phyloP scores from a whole-genome alignment of 1,140 invertebrate species.

The Solenopsis fugax region DNA sequence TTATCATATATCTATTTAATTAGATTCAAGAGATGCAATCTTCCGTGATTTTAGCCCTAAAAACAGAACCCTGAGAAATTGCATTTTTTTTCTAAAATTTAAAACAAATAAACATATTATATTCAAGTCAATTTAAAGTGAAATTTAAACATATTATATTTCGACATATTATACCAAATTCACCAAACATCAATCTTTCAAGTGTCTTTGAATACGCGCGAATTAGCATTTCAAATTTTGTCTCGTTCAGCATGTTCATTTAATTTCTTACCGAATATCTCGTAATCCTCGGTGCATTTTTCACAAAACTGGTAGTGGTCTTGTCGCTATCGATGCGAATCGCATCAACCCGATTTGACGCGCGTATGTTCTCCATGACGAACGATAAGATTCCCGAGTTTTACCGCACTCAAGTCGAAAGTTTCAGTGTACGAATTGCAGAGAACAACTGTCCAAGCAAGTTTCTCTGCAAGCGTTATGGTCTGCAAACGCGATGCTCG shows the following conservation, averaged over 20 bases:
- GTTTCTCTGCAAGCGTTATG: conserved; percentile 35
- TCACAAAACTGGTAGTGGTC: conserved; percentile 76
- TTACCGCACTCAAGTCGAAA: not conserved
- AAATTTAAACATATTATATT: no score
- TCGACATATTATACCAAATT: not conserved
- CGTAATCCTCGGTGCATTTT: conserved; percentile 77
- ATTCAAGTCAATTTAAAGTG: no score
- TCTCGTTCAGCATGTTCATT: not conserved
- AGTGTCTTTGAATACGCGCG: not conserved
- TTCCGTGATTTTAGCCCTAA: not conserved
- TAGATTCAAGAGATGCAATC: not conserved
- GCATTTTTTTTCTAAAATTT: not conserved
- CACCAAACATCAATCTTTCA: not conserved
- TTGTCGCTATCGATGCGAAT: conserved; percentile 69
- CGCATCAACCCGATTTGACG: conserved; percentile 31
- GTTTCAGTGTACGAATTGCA: conserved; percentile 16
- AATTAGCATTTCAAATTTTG: not conserved
- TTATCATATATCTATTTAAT: not conserved
- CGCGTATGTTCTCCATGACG: conserved; percentile 69
- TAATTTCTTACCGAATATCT: conserved; percentile 81
- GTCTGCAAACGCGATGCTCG: conserved; percentile 64
- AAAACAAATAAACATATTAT: no score
- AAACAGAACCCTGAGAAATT: not conserved
- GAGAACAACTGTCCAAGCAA: conserved; percentile 18
- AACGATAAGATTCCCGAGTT: not conserved